These are phyloP conservation scores for Amblyteles armatorius DNA, from an alignment of 2,888 invertebrate genomes.

Conservation along the genomic window DNA sequence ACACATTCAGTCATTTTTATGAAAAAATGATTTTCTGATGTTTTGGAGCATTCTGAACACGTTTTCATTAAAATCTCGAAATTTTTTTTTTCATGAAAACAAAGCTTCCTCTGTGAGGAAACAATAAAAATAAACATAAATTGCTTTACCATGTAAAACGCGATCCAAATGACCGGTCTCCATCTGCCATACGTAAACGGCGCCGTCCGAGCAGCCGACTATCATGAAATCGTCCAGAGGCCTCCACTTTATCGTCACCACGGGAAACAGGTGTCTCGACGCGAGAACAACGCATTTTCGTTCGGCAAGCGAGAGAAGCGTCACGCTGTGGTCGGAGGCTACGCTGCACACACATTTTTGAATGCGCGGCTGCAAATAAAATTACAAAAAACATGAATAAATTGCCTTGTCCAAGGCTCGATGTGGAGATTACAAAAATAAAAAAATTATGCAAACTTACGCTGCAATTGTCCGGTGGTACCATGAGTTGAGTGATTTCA, in stretches of 20 bases:
- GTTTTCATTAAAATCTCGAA: too few species aligned
- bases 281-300: conserved; percentile 98
- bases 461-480: conserved; percentile 96
- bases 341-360: conserved; percentile 98
- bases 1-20: too few species aligned
- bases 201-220: conserved; percentile 98
- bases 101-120: too few species aligned
- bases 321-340: conserved; percentile 98
- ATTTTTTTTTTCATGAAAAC: not conserved
- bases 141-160: conserved; percentile 92
- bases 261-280: conserved; percentile 97
- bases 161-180: conserved; percentile 99
- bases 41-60: too few species aligned
- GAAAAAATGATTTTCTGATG: too few species aligned
- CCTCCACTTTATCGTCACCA: conserved; percentile 97
- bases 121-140: not conserved
- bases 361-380: conserved; percentile 91
- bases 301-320: conserved; percentile 95
- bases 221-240: conserved; percentile 99
- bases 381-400: conserved; percentile 15
- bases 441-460: conserved; percentile 85
- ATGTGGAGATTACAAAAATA: not conserved
- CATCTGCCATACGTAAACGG: conserved; percentile 99
- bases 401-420: conserved; percentile 12
- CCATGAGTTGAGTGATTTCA: conserved; percentile 96